Percentiles rank a stretch among this genome's conserved stretches.
These are phyloP conservation scores for Hypsibius dujardini DNA, from an alignment of 1,140 invertebrate genomes.

Conservation along the genomic window DNA sequence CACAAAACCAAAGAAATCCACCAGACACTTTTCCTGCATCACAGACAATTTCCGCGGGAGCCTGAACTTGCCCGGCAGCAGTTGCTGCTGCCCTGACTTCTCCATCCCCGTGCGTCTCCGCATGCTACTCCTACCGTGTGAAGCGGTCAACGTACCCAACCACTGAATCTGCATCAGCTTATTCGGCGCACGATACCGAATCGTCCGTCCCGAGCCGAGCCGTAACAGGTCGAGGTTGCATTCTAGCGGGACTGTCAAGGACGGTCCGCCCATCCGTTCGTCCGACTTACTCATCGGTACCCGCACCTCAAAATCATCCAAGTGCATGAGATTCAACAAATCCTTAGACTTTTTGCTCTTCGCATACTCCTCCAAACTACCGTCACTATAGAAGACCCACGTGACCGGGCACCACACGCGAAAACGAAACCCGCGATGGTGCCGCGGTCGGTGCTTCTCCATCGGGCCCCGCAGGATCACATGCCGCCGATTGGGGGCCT, in stretches of 20 bases:
- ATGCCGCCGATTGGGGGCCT: neutral
- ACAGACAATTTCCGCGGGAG: neutral
- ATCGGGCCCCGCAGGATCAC: neutral
- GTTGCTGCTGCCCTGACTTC: neutral
- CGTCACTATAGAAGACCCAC: conserved; percentile 3
- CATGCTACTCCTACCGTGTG: too few relatives aligned
- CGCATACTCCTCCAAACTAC: neutral
- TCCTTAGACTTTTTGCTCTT: neutral
- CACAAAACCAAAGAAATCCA: neutral
- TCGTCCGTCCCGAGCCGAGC: neutral
- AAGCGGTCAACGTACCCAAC: conserved; percentile 8
- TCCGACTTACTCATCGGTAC: neutral
- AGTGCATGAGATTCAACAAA: neutral
- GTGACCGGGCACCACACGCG: neutral
- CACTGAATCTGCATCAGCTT: conserved; percentile 9
- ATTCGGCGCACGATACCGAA: neutral
- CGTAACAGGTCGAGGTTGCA: neutral
- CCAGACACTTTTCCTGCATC: neutral
- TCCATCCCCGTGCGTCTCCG: neutral
- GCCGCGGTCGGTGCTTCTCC: conserved; percentile 7
- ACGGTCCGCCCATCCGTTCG: neutral
- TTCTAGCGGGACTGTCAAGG: too few relatives aligned
- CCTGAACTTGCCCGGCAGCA: neutral
- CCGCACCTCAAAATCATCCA: neutral
- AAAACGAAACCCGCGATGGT: neutral